Evolutionary conservation across 2,888 invertebrate genomes (phyloP).

Genomic region (Busseola fusca): DNA sequence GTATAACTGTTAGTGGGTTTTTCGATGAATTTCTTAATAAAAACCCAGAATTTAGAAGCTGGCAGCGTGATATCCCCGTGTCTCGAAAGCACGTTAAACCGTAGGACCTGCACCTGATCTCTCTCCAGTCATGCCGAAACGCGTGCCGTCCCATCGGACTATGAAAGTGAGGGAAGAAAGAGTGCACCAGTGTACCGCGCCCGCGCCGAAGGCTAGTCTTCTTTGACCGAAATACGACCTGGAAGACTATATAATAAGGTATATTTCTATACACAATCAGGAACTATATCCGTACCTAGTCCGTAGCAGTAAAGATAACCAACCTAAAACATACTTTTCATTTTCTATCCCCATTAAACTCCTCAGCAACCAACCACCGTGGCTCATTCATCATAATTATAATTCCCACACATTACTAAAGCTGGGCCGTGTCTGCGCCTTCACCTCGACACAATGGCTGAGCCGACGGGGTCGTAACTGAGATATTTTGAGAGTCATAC

Average conservation of each 20-base stretch:
- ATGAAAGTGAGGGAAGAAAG: neutral
- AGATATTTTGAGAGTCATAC: conserved; percentile 78
- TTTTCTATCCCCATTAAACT: neutral
- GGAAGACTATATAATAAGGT: neutral
- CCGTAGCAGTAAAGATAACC: neutral
- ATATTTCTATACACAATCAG: neutral
- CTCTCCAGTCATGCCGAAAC: no score
- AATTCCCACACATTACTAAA: conserved; percentile 35
- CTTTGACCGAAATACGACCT: neutral
- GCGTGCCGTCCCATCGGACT: neutral
- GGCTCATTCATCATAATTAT: conserved; percentile 48
- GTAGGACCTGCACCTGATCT: no score
- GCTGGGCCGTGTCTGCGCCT: conserved; percentile 17
- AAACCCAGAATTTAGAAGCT: neutral
- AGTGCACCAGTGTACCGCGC: neutral
- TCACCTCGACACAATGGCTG: conserved; percentile 54
- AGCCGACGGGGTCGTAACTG: conserved; percentile 73
- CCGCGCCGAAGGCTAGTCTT: neutral
- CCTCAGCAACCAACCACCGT: neutral
- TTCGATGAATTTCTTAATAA: neutral
- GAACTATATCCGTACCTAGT: neutral
- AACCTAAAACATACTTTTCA: neutral
- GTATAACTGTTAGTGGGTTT: no score
- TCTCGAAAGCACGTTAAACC: neutral
- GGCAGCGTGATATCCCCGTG: neutral